Evolutionary conservation across 2,888 invertebrate genomes (phyloP).

Genomic region (Meta bourneti): DNA sequence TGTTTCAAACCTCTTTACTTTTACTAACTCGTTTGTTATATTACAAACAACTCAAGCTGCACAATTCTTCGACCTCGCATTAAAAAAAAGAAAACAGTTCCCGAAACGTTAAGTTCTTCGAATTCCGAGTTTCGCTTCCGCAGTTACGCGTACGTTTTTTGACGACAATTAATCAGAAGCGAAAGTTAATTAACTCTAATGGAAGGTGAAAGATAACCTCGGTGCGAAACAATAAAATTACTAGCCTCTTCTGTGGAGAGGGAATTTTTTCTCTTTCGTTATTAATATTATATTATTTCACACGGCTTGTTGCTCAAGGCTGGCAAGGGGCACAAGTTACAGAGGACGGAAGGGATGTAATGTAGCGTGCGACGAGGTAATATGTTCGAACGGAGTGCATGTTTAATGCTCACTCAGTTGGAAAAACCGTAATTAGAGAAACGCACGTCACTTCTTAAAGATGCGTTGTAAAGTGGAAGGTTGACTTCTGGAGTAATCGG

Average conservation of each 20-base stretch:
- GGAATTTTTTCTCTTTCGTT: not conserved
- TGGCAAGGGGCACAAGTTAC: too few relatives aligned
- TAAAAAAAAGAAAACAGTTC: not conserved
- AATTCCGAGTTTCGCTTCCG: not conserved
- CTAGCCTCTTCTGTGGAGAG: constrained; percentile 1
- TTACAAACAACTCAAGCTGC: not conserved
- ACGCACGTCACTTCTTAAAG: not conserved
- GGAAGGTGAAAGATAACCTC: constrained; percentile 17
- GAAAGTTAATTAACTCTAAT: constrained; percentile 52
- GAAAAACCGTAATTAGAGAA: not conserved
- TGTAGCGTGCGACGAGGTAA: not conserved
- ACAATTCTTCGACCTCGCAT: not conserved
- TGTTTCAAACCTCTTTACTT: not conserved
- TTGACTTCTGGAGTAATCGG: not conserved
- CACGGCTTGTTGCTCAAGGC: not conserved
- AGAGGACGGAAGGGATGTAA: not conserved
- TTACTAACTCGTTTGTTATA: not conserved
- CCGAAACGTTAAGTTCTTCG: not conserved
- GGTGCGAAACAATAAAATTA: constrained; percentile 49
- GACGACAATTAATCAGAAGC: constrained; percentile 40
- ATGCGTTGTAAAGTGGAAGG: not conserved
- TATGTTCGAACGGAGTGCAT: not conserved
- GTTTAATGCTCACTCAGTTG: not conserved
- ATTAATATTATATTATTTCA: constrained; percentile 1
- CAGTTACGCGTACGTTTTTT: not conserved